These are phyloP conservation scores for Eulimnadia texana DNA, from an alignment of 1,140 invertebrate species.

Conservation along the genomic window DNA sequence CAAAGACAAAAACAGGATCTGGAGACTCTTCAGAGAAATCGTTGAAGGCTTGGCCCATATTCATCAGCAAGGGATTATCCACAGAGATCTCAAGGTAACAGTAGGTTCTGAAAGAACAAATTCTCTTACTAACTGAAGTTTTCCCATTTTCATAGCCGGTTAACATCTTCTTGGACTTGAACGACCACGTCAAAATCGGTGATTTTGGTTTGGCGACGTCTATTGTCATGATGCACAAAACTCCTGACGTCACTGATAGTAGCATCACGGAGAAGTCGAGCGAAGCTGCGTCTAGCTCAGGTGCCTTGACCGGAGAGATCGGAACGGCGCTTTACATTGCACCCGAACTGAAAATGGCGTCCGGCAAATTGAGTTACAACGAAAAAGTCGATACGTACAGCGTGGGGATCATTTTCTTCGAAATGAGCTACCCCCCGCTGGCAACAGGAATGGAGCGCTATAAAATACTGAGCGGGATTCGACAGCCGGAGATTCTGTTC, in stretches of 20 bases:
- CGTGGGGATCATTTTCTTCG: conserved; percentile 80
- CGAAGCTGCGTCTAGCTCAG: conserved; percentile 16
- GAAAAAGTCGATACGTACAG: conserved; percentile 92
- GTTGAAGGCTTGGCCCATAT: conserved; percentile 81
- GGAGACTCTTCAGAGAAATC: conserved; percentile 86
- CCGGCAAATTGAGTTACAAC: conserved; percentile 24
- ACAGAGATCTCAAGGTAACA: conserved; percentile 74
- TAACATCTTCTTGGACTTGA: conserved; percentile 90
- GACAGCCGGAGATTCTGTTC: conserved; percentile 48
- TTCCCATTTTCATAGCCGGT: conserved; percentile 41
- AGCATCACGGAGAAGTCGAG: conserved; percentile 17
- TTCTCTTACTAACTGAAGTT: neutral
- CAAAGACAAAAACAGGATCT: conserved; percentile 60
- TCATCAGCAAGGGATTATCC: conserved; percentile 89
- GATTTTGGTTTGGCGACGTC: conserved; percentile 93
- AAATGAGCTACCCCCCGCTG: conserved; percentile 79
- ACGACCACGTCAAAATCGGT: conserved; percentile 94
- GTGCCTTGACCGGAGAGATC: conserved; percentile 54
- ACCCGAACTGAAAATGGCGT: conserved; percentile 21
- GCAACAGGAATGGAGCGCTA: conserved; percentile 77
- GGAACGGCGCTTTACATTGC: conserved; percentile 83
- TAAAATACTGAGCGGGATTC: conserved; percentile 51
- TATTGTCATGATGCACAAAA: conserved; percentile 24
- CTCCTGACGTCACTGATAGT: conserved; percentile 1
- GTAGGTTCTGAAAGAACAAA: neutral